Conservation (phyloP, 2,797 vertebrate species). For the Pipistrellus pipistrellus region DNA sequence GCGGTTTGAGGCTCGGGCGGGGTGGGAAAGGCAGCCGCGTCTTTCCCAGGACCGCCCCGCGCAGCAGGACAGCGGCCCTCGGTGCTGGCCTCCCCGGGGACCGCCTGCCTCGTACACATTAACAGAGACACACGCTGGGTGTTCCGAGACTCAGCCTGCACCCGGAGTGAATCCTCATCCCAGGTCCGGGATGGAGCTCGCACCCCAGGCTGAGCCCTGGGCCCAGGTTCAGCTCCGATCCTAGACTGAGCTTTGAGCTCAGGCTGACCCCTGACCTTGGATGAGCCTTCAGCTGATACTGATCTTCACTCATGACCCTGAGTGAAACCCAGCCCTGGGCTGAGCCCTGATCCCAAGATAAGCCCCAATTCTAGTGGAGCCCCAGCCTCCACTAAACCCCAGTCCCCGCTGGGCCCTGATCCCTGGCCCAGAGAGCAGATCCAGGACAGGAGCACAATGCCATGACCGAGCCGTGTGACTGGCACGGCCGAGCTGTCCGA, state of each 20-base stretch:
- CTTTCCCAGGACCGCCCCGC: neutral
- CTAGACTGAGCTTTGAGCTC: neutral
- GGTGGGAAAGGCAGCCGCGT: rapidly evolving
- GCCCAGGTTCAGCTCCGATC: neutral
- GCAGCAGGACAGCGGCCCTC: neutral
- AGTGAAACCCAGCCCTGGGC: neutral
- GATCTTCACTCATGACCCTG: neutral
- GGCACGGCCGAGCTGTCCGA: neutral
- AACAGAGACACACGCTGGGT: neutral
- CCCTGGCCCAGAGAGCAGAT: neutral
- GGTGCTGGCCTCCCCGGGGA: neutral
- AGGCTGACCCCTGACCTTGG: neutral
- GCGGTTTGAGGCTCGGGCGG: too few relatives aligned
- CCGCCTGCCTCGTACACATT: too few relatives aligned
- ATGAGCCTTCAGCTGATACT: neutral
- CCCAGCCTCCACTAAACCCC: neutral
- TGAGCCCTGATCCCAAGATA: neutral
- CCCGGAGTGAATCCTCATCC: neutral
- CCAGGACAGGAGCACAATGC: neutral
- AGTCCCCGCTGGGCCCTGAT: neutral
- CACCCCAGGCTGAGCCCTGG: neutral
- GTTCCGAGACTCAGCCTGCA: neutral
- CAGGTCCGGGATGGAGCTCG: too few relatives aligned
- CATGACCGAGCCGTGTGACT: neutral
- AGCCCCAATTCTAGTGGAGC: neutral